These are phyloP conservation scores for Mus spicilegus DNA, from an alignment of 2,113 vertebrate species.

Conservation along the genomic window DNA sequence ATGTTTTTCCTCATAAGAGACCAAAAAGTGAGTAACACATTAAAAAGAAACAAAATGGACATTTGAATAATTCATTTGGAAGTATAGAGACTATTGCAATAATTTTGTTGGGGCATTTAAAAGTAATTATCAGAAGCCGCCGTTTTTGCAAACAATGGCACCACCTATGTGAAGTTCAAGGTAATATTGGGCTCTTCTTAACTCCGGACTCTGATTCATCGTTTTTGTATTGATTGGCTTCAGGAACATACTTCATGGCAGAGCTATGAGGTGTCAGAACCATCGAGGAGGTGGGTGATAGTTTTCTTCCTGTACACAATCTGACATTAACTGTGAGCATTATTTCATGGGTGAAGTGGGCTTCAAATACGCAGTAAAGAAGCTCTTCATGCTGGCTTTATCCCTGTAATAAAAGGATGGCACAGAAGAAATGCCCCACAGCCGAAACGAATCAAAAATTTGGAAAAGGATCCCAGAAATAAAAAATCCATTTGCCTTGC, in stretches of 20 bases:
- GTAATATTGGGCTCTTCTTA: background rate
- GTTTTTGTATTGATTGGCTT: background rate
- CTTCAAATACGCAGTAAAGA: background rate
- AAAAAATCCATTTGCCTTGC: background rate
- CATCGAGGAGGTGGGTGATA: background rate
- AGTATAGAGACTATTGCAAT: background rate
- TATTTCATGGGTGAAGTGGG: background rate
- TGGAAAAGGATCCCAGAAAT: background rate
- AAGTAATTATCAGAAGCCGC: background rate
- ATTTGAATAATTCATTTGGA: slow-evolving; percentile 23
- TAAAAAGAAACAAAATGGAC: background rate
- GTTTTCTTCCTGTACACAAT: slow-evolving; percentile 63
- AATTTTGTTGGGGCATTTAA: background rate
- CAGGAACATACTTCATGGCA: slow-evolving; percentile 11
- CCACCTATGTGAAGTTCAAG: background rate
- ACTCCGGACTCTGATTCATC: slow-evolving; percentile 9
- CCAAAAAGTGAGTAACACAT: background rate
- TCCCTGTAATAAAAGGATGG: slow-evolving; percentile 34
- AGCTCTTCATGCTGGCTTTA: slow-evolving; percentile 36
- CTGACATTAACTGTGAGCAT: slow-evolving; percentile 48
- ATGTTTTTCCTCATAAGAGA: background rate
- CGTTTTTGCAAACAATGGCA: background rate
- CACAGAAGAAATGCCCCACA: slow-evolving; percentile 6
- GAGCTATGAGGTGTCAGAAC: background rate
- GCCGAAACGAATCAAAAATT: slow-evolving; percentile 45